These are phyloP conservation scores for Aphis gossypii DNA, from an alignment of 1,140 invertebrate genomes.

Conservation along the genomic window DNA sequence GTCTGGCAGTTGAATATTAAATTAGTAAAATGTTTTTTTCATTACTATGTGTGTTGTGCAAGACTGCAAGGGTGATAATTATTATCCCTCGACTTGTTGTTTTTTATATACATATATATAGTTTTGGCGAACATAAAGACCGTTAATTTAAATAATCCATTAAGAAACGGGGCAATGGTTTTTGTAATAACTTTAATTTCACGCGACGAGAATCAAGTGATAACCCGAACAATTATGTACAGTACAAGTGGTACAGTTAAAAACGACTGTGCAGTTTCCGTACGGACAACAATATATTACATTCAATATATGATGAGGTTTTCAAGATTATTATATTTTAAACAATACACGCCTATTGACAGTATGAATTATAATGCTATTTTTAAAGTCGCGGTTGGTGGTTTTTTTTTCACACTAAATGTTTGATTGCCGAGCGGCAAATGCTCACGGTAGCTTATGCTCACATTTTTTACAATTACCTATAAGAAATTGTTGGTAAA, in stretches of 20 bases:
- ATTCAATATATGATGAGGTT: not conserved
- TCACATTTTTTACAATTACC: too few species aligned
- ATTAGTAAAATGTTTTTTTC: not conserved
- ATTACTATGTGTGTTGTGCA: not conserved
- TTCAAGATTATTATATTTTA: not conserved
- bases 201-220: not conserved
- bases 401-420: not conserved
- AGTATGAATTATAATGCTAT: not conserved
- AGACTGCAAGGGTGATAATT: not conserved
- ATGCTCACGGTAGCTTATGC: not conserved
- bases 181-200: not conserved
- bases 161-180: not conserved
- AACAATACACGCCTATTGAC: not conserved
- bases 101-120: not conserved
- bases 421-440: not conserved
- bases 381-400: not conserved
- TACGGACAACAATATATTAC: not conserved
- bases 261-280: not conserved
- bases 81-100: constrained; percentile 17
- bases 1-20: not conserved
- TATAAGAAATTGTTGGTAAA: not conserved
- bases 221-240: not conserved
- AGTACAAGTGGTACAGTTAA: not conserved
- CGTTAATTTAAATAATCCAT: constrained; percentile 27
- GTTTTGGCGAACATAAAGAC: not conserved